phyloP scores from a whole-genome alignment of 2,113 vertebrate genomes.

The Stigmatopora nigra region DNA sequence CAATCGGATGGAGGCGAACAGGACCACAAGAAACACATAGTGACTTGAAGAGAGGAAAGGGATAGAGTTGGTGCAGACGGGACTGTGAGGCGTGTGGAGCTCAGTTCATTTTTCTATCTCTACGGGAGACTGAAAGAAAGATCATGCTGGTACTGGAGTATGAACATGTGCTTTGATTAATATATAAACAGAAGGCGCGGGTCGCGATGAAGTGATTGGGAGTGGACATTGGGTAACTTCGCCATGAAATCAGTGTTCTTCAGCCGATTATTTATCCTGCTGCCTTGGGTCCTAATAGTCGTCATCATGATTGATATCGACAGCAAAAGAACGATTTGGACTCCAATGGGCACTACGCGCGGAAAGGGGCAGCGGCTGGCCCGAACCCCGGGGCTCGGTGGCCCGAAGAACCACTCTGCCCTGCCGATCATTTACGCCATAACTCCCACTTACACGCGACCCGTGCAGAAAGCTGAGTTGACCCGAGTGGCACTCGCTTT shows the following conservation, averaged over 20 bases:
- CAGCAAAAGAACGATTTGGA: conserved; percentile 66
- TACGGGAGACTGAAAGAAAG: conserved; percentile 23
- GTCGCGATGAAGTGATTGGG: conserved; percentile 44
- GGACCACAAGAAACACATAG: conserved; percentile 31
- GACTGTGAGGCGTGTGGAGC: conserved; percentile 43
- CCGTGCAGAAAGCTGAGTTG: conserved; percentile 94
- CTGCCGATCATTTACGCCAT: conserved; percentile 87
- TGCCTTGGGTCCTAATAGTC: conserved; percentile 88
- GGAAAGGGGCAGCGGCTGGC: conserved; percentile 44
- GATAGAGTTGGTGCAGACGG: conserved; percentile 25
- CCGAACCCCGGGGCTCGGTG: conserved; percentile 25
- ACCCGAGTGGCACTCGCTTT: conserved; percentile 89
- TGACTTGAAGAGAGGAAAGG: conserved; percentile 19
- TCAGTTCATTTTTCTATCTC: conserved; percentile 17
- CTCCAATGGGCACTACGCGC: conserved; percentile 50
- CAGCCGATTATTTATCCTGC: conserved; percentile 84
- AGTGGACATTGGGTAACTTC: conserved; percentile 34
- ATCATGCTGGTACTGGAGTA: neutral
- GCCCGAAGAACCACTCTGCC: conserved; percentile 49
- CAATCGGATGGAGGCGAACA: conserved; percentile 17
- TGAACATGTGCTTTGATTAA: neutral
- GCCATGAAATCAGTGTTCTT: conserved; percentile 83
- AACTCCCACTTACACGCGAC: conserved; percentile 91
- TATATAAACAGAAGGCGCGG: neutral
- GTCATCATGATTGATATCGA: conserved; percentile 90